Evolutionary conservation across 1,140 invertebrate species (phyloP).

Genomic region (Hycleus cichorii): DNA sequence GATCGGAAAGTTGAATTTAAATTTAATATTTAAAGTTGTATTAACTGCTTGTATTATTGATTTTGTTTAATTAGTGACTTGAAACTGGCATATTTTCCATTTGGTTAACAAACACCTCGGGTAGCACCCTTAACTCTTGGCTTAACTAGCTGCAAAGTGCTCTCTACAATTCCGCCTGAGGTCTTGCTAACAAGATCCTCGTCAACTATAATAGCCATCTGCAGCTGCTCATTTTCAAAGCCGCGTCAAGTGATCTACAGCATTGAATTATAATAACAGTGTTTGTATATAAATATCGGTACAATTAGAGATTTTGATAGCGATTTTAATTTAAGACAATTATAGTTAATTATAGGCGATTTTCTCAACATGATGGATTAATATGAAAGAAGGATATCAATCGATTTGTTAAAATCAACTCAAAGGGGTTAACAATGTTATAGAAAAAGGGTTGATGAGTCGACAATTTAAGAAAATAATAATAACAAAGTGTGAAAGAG

Average conservation of each 20-base stretch:
- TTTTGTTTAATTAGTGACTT: too few relatives aligned
- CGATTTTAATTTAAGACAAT: constrained; percentile 1
- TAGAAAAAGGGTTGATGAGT: not conserved
- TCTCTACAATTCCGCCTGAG: not conserved
- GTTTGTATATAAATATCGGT: constrained; percentile 1
- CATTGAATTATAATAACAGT: constrained; percentile 6
- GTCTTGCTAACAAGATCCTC: not conserved
- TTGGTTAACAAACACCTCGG: not conserved
- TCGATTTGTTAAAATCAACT: not conserved
- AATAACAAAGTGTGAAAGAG: constrained; percentile 5
- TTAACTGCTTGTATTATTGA: too few relatives aligned
- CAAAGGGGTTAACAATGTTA: not conserved
- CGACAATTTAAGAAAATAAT: not conserved
- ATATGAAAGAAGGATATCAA: not conserved
- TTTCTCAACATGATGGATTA: constrained; percentile 1
- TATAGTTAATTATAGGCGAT: not conserved
- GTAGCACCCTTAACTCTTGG: not conserved
- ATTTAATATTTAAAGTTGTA: too few relatives aligned
- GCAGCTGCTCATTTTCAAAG: constrained; percentile 13
- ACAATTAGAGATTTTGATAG: not conserved
- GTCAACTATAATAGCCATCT: constrained; percentile 1
- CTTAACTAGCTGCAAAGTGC: not conserved
- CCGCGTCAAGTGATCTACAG: constrained; percentile 1
- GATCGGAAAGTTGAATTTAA: too few relatives aligned
- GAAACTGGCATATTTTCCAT: not conserved